phyloP scores from a whole-genome alignment of 2,888 invertebrate genomes.

The Trilocha varians region DNA sequence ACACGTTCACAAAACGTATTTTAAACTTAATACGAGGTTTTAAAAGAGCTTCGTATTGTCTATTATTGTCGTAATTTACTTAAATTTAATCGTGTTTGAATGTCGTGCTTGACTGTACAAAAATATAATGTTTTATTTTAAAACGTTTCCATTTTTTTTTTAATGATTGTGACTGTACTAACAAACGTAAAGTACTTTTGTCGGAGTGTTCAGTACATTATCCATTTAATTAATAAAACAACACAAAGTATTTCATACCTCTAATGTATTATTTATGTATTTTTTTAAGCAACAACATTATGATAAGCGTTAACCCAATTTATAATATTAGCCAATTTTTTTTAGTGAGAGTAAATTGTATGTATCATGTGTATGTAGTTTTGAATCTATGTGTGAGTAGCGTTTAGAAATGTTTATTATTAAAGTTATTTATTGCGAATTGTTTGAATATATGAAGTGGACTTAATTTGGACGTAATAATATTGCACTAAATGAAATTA shows the following conservation, averaged over 20 bases:
- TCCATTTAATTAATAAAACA: constrained; percentile 17
- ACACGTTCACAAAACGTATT: too few species aligned
- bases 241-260: constrained; percentile 26
- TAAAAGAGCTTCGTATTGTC: too few species aligned
- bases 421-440: background rate
- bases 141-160: background rate
- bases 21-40: too few species aligned
- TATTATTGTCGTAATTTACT: constrained; percentile 1
- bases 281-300: constrained; percentile 3
- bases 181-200: constrained; percentile 1
- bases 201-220: constrained; percentile 24
- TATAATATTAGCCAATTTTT: background rate
- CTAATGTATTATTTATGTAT: constrained; percentile 15
- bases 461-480: too few species aligned
- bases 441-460: too few species aligned
- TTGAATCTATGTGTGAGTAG: background rate
- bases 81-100: background rate
- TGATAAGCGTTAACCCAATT: background rate
- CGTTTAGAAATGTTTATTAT: background rate
- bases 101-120: constrained; percentile 3
- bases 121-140: background rate
- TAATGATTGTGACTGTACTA: background rate
- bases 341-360: background rate
- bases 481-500: too few species aligned
- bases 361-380: background rate